Evolutionary conservation across 2,888 invertebrate genomes (phyloP).

Genomic region (Sialis lutaria): DNA sequence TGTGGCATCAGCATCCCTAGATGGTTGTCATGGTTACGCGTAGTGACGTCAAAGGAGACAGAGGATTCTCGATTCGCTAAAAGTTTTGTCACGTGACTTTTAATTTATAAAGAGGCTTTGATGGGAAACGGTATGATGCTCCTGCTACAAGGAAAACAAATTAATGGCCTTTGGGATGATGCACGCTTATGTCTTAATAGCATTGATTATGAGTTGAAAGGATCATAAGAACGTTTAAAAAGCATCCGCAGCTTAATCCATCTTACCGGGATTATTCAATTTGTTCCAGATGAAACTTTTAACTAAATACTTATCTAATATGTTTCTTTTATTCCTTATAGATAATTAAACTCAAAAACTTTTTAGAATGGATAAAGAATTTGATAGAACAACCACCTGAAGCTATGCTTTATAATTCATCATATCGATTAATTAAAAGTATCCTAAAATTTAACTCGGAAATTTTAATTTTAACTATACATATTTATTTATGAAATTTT

Average conservation of each 20-base stretch:
- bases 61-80: conserved; percentile 1
- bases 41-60: conserved; percentile 8
- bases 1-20: conserved; percentile 21
- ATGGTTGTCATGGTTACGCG: conserved; percentile 21
- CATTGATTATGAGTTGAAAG: too few relatives aligned
- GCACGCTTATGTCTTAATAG: too few relatives aligned
- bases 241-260: too few relatives aligned
- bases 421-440: too few relatives aligned
- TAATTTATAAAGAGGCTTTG: conserved; percentile 6
- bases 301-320: background rate
- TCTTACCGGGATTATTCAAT: too few relatives aligned
- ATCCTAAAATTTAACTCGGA: too few relatives aligned
- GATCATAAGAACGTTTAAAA: too few relatives aligned
- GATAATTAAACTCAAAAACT: background rate
- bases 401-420: too few relatives aligned
- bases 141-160: background rate
- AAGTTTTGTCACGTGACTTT: conserved; percentile 7
- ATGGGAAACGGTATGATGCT: conserved; percentile 1
- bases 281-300: too few relatives aligned
- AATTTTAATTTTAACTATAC: too few relatives aligned
- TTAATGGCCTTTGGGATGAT: background rate
- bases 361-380: background rate
- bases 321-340: background rate
- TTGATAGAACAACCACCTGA: too few relatives aligned
- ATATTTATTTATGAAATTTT: too few relatives aligned